Evolutionary conservation across 2,888 invertebrate species (phyloP), one percentile per base, ranked within the genome.

Genomic region (Yponomeuta plumbellus): DNA sequence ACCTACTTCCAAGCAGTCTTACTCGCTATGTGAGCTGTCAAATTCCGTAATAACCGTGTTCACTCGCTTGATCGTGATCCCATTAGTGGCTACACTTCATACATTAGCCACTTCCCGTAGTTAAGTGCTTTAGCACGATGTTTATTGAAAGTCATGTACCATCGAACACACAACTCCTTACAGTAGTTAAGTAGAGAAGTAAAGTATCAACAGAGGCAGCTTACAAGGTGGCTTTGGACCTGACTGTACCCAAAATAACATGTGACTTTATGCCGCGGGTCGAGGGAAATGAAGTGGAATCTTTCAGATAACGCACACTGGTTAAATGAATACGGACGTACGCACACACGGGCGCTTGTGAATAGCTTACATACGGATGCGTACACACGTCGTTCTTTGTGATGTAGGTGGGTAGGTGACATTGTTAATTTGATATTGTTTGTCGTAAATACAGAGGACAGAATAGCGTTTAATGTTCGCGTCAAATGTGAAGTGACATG

Each of bases 261-360:
- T 80, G 84, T 87, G 83, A 85, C 81, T 85, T 84, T 84, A 88
- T 79, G 21, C 44, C 80, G 77, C 80, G 88, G 88, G 87, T 84
- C 84, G 86, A 73, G 86, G 90, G 86, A 89, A 91, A 90, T 90
- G 91, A 90, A 86, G 86, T 84, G 90, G 91, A 91, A 91, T 89
- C 87, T 88, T 85, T 79, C 84, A 83, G 91, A 91, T 91, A 91
- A 91, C 91, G 71, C 89, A 89, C 86, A 90, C 90, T 34, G 23
- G 68, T 68, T 71, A 13, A 52, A 65, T 71, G 69, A 63, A 73
- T 68, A 70, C 63, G 66, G 64, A 70, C 65, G 58, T 69, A 71
- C 73, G 71, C 77, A 69, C 68, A 72, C 66, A 67, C 59, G 65
- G 44, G 66, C 26, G 22, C 56, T 67, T 68, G 68, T 74, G 75